These are phyloP conservation scores for Andrena cerasifolii DNA, from an alignment of 1,140 invertebrate species.

Conservation along the genomic window DNA sequence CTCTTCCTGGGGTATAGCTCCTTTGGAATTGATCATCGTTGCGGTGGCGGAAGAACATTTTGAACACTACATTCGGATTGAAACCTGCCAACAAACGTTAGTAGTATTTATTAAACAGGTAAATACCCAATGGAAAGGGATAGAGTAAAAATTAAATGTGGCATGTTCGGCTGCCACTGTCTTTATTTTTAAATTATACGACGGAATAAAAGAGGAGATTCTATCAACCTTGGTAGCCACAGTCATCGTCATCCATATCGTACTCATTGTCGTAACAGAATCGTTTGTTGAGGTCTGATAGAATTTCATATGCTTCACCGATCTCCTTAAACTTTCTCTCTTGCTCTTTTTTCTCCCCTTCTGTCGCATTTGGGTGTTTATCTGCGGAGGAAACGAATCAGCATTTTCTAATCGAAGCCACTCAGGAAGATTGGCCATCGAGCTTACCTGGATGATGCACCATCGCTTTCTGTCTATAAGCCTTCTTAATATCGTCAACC, in stretches of 20 bases:
- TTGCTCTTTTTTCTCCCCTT: constrained; percentile 93
- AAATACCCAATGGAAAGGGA: too few species aligned
- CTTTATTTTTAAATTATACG: constrained; percentile 71
- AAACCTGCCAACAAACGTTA: constrained; percentile 86
- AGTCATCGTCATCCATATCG: constrained; percentile 90
- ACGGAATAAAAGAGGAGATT: constrained; percentile 15
- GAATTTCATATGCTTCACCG: constrained; percentile 97
- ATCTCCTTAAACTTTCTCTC: constrained; percentile 98
- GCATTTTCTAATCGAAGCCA: not conserved
- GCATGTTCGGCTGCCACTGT: too few species aligned
- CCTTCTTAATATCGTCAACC: constrained; percentile 98
- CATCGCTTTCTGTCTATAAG: constrained; percentile 95
- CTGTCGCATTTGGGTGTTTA: constrained; percentile 93
- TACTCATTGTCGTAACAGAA: constrained; percentile 96
- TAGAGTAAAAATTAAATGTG: too few species aligned
- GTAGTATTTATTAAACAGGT: too few species aligned
- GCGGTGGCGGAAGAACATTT: constrained; percentile 88
- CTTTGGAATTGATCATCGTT: too few species aligned
- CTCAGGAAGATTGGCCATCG: too few species aligned
- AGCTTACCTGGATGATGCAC: constrained; percentile 90
- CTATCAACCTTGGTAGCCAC: constrained; percentile 76
- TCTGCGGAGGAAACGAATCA: constrained; percentile 82
- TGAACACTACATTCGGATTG: constrained; percentile 90
- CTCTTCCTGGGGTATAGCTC: too few species aligned
- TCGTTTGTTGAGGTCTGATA: constrained; percentile 96